Conservation (phyloP, 2,113 vertebrate species). For the Callipepla squamata region DNA sequence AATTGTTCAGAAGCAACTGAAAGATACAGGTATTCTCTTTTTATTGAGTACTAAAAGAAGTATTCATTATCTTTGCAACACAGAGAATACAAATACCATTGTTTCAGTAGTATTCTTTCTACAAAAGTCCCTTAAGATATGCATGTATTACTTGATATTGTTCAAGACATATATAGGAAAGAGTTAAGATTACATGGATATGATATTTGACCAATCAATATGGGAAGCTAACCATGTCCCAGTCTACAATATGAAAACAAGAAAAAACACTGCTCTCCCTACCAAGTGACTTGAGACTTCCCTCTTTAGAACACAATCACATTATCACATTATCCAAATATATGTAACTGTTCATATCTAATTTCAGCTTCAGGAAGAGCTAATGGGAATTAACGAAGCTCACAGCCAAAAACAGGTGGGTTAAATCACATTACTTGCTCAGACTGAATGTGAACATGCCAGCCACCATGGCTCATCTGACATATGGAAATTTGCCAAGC, state of each 20-base stretch:
- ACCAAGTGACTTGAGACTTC: neutral
- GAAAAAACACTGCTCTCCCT: neutral
- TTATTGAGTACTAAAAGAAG: neutral
- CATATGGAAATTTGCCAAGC: neutral
- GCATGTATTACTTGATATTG: neutral
- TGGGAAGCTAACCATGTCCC: neutral
- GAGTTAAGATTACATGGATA: neutral
- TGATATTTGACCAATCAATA: accelerated
- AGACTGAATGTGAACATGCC: neutral
- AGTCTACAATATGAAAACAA: neutral
- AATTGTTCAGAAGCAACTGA: neutral
- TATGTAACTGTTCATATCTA: neutral
- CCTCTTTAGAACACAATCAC: neutral
- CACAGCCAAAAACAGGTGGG: neutral
- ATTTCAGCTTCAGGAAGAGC: neutral
- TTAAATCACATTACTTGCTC: neutral
- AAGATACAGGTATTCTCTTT: neutral
- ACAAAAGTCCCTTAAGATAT: neutral
- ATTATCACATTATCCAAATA: neutral
- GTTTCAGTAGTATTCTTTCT: neutral
- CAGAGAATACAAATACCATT: neutral
- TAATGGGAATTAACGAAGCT: neutral
- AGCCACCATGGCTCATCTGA: neutral
- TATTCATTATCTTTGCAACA: neutral
- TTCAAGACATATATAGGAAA: neutral